These are phyloP conservation scores for Lasioglossum vierecki DNA, from an alignment of 2,888 invertebrate genomes.

Conservation along the genomic window DNA sequence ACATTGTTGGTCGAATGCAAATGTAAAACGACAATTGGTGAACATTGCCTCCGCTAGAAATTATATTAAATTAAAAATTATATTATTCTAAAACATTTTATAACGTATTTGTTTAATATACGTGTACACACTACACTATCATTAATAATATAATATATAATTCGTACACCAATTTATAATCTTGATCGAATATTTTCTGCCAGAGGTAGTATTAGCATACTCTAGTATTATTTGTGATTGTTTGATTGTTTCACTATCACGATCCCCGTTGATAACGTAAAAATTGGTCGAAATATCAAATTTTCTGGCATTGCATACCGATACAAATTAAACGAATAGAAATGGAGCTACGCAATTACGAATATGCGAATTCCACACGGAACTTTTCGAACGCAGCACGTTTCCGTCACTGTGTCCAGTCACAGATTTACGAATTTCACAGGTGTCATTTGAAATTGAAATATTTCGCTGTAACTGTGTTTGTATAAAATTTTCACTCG, in stretches of 20 bases:
- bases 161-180: too few species aligned
- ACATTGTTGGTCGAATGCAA: background rate
- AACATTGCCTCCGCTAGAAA: background rate
- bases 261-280: background rate
- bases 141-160: too few species aligned
- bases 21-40: background rate
- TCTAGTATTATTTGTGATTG: too few species aligned
- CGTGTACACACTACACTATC: too few species aligned
- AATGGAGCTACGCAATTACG: background rate
- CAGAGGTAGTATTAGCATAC: background rate
- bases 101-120: too few species aligned
- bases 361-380: background rate
- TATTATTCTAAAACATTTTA: background rate
- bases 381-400: background rate
- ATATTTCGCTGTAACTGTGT: background rate
- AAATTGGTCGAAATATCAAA: background rate
- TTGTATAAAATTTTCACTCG: background rate
- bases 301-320: background rate
- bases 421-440: background rate
- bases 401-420: background rate
- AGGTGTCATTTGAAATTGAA: background rate
- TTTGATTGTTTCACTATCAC: background rate
- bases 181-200: background rate
- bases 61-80: too few species aligned
- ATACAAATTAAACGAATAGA: background rate